phyloP scores from a whole-genome alignment of 1,140 invertebrate species.

The Aphaenogaster ashmeadi region DNA sequence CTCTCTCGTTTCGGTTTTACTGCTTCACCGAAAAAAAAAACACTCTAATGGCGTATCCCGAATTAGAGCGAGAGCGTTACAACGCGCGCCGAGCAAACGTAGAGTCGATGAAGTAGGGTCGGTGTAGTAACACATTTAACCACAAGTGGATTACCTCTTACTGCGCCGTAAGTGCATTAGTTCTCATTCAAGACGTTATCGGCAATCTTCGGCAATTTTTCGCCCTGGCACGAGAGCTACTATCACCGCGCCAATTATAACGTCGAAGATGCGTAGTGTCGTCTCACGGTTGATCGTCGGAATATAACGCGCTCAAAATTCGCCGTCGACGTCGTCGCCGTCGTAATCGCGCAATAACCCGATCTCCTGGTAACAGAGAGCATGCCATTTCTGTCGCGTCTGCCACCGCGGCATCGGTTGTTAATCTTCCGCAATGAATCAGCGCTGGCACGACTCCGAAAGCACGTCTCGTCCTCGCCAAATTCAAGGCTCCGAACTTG shows the following conservation, averaged over 20 bases:
- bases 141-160: constrained; percentile 54
- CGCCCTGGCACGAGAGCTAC: neutral
- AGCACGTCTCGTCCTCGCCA: constrained; percentile 48
- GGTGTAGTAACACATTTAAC: constrained; percentile 51
- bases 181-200: constrained; percentile 54
- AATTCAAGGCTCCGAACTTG: constrained; percentile 74
- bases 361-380: constrained; percentile 35
- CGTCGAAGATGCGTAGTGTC: neutral
- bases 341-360: constrained; percentile 32
- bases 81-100: constrained; percentile 4
- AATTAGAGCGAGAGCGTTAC: constrained; percentile 56
- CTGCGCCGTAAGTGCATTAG: constrained; percentile 44
- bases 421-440: constrained; percentile 70
- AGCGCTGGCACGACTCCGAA: constrained; percentile 69
- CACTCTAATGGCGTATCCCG: neutral
- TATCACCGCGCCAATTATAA: constrained; percentile 28
- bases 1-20: neutral
- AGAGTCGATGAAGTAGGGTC: constrained; percentile 39
- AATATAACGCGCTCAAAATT: constrained; percentile 25
- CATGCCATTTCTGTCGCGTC: constrained; percentile 57
- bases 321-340: neutral
- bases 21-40: neutral
- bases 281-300: neutral
- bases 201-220: constrained; percentile 31
- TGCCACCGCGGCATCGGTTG: constrained; percentile 37